phyloP scores from a whole-genome alignment of 2,113 vertebrate species.

The Onychostruthus taczanowskii region DNA sequence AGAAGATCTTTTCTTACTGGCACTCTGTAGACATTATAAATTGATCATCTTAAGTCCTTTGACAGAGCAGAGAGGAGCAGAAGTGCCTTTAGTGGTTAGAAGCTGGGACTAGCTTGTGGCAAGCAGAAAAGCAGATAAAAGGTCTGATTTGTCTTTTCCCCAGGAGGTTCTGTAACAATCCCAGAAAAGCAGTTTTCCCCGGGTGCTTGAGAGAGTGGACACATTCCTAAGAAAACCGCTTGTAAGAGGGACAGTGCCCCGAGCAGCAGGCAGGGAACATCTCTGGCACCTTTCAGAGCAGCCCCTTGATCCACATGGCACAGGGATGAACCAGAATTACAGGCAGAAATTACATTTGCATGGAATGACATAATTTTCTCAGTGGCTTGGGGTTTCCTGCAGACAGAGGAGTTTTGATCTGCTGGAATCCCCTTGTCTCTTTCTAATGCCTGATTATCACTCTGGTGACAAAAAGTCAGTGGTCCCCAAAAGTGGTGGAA shows the following conservation, averaged over 20 bases:
- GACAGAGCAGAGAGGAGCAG: conserved; percentile 1
- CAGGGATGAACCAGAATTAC: neutral
- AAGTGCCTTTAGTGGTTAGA: conserved; percentile 34
- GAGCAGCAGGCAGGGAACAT: neutral
- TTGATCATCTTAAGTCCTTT: conserved; percentile 56
- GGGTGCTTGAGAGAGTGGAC: neutral
- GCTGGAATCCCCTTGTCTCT: neutral
- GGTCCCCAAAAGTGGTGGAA: neutral
- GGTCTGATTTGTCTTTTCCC: conserved; percentile 37
- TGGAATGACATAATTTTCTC: neutral
- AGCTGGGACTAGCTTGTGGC: conserved; percentile 13
- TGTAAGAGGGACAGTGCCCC: neutral
- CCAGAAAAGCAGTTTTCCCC: neutral
- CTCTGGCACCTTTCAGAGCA: neutral
- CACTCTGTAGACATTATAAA: conserved; percentile 36
- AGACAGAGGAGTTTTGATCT: neutral
- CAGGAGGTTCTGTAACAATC: neutral
- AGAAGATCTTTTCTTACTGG: conserved; percentile 49
- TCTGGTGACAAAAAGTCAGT: neutral
- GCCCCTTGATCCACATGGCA: neutral
- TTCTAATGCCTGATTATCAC: neutral
- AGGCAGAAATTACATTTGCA: neutral
- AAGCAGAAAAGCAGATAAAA: conserved; percentile 37
- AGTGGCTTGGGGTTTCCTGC: neutral
- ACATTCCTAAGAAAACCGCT: neutral